Percentiles rank a stretch among this genome's conserved stretches.
Conservation (phyloP, 1,140 invertebrate species). For the Frieseomelitta varia region DNA sequence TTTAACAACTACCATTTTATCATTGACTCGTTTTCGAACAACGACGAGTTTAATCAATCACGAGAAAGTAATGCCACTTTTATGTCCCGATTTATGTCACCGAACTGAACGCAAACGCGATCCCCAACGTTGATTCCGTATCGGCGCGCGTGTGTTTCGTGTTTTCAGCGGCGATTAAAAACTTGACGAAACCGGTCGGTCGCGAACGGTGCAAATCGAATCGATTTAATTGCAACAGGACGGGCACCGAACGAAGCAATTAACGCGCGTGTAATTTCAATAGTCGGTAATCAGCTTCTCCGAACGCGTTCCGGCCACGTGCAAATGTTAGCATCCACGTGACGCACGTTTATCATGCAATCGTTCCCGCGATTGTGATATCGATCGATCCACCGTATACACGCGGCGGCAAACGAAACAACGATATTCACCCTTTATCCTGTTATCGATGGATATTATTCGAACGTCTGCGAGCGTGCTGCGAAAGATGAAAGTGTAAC, state of each 20-base stretch:
- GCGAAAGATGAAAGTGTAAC: constrained; percentile 16
- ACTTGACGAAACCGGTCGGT: background rate
- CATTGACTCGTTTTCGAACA: too few species aligned
- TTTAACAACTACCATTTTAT: too few species aligned
- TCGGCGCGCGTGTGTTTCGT: too few species aligned
- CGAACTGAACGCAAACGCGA: background rate
- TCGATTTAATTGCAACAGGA: constrained; percentile 34
- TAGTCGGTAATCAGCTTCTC: constrained; percentile 21
- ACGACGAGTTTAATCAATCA: too few species aligned
- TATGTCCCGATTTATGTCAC: background rate
- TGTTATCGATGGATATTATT: constrained; percentile 15
- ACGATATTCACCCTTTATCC: constrained; percentile 2
- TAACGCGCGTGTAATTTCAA: constrained; percentile 45
- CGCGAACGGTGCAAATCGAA: constrained; percentile 17
- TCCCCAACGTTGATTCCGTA: background rate
- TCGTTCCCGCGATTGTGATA: constrained; percentile 1
- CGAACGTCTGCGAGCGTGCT: background rate
- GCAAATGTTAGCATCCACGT: constrained; percentile 29
- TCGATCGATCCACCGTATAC: background rate
- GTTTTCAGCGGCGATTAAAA: background rate
- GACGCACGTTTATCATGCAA: constrained; percentile 19
- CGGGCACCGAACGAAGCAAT: constrained; percentile 23
- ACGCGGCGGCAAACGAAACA: constrained; percentile 3
- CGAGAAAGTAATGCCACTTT: too few species aligned
- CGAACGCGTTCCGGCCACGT: constrained; percentile 12